Evolutionary conservation across 2,888 invertebrate genomes (phyloP).

Genomic region (Nasonia oneida): DNA sequence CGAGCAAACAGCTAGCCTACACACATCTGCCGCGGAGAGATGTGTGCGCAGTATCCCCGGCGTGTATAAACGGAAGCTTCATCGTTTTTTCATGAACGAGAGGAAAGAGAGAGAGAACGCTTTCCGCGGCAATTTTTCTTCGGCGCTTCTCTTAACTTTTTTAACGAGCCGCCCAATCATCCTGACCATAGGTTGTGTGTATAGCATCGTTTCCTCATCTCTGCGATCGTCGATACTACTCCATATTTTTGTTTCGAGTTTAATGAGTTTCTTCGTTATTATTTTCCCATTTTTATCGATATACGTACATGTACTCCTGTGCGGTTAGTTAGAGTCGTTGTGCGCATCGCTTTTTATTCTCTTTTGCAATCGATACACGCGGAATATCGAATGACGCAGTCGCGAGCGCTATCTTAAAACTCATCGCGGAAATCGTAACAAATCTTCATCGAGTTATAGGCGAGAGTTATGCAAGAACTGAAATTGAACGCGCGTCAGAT

Average conservation of each 20-base stretch:
- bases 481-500: background rate
- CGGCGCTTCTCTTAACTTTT: slow-evolving; percentile 45
- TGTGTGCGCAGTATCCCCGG: slow-evolving; percentile 8
- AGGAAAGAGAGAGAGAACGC: background rate
- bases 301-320: background rate
- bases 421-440: background rate
- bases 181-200: background rate
- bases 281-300: background rate
- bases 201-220: background rate
- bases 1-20: background rate
- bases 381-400: background rate
- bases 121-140: slow-evolving; percentile 23
- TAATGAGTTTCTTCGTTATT: background rate
- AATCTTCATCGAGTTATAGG: background rate
- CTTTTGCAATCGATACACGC: background rate
- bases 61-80: background rate
- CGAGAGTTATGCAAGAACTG: background rate
- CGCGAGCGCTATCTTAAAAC: background rate
- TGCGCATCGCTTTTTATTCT: background rate
- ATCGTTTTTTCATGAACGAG: slow-evolving; percentile 45
- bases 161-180: slow-evolving; percentile 53
- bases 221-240: background rate
- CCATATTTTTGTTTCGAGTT: background rate
- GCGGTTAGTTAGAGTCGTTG: background rate
- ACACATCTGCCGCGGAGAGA: background rate